Evolutionary conservation across 2,888 invertebrate species (phyloP).

Genomic region (Diarsia rubi): DNA sequence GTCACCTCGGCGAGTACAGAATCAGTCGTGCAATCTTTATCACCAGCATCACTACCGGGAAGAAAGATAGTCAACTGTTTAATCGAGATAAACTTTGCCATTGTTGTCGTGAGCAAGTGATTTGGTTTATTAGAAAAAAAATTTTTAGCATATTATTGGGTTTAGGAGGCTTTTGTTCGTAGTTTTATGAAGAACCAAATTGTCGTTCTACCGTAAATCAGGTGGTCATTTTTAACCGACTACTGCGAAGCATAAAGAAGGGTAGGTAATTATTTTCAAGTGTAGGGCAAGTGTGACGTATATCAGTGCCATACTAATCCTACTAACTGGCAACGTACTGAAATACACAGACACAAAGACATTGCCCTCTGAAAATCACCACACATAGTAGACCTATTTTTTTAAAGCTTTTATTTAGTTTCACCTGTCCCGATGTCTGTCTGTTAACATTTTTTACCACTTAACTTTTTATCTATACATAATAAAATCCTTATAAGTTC

Average conservation of each 20-base stretch:
- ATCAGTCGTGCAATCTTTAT: conserved; percentile 82
- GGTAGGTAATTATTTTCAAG: too few species aligned
- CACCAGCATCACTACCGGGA: conserved; percentile 74
- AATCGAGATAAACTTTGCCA: conserved; percentile 81
- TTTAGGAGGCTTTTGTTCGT: neutral
- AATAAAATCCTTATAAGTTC: too few species aligned
- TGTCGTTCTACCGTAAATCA: neutral
- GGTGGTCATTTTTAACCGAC: neutral
- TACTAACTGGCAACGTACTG: neutral
- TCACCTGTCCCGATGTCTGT: too few species aligned
- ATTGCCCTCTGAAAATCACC: neutral
- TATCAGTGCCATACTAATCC: too few species aligned
- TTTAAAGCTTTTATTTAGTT: too few species aligned
- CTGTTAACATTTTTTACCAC: too few species aligned
- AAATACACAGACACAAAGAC: neutral
- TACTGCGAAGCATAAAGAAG: too few species aligned
- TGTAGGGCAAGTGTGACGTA: too few species aligned
- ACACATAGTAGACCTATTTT: neutral
- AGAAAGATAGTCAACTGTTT: conserved; percentile 76
- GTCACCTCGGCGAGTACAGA: conserved; percentile 67
- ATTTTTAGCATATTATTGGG: conserved; percentile 17
- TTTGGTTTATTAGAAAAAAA: conserved; percentile 59
- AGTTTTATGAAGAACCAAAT: neutral
- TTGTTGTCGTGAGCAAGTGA: conserved; percentile 65
- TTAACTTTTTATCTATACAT: neutral